These are phyloP conservation scores for Graptemys geographica DNA, from an alignment of 2,797 vertebrate genomes.

Conservation along the genomic window DNA sequence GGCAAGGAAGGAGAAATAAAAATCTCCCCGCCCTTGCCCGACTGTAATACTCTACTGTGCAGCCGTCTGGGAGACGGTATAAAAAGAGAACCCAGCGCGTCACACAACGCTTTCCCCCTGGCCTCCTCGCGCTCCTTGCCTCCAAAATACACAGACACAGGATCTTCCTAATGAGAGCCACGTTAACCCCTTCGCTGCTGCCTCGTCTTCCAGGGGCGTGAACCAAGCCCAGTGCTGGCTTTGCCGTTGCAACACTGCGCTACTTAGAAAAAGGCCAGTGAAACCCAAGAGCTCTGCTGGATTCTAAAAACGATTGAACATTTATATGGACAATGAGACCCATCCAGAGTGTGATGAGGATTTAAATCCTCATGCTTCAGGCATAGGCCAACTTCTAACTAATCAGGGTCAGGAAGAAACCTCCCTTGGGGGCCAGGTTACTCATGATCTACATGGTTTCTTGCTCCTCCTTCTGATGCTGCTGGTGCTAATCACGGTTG, in stretches of 20 bases:
- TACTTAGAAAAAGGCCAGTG: not conserved
- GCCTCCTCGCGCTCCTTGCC: not conserved
- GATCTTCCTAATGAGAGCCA: not conserved
- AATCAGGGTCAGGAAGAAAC: not conserved
- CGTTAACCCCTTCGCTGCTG: not conserved
- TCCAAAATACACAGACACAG: not conserved
- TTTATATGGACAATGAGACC: not conserved
- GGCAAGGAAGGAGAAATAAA: not conserved
- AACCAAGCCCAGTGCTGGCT: not conserved
- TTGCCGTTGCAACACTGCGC: not conserved
- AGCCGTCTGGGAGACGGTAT: not conserved
- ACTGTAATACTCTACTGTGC: not conserved
- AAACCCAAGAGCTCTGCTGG: not conserved
- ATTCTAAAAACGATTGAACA: not conserved
- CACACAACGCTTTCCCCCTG: not conserved
- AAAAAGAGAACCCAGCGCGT: not conserved
- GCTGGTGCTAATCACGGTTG: no score
- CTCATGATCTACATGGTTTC: not conserved
- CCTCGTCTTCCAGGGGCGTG: no score
- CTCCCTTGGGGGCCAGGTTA: not conserved
- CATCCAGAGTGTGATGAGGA: not conserved
- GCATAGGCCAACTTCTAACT: not conserved
- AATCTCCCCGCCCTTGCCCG: not conserved
- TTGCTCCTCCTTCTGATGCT: not conserved
- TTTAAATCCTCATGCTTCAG: not conserved